phyloP scores from a whole-genome alignment of 2,113 vertebrate species.

The Sphaerodactylus townsendi region DNA sequence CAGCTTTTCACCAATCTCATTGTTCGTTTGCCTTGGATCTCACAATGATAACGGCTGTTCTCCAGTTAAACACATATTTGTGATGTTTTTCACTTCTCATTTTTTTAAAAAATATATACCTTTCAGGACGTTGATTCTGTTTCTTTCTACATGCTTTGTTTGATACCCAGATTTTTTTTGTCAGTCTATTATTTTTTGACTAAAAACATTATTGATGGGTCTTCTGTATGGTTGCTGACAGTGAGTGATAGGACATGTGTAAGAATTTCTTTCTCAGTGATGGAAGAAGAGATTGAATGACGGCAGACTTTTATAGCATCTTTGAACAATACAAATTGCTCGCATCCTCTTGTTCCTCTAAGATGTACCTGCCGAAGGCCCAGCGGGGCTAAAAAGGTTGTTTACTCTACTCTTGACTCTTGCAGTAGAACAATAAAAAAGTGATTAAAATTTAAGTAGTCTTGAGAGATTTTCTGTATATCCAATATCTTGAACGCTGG shows the following conservation, averaged over 20 bases:
- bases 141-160: slow-evolving; percentile 25
- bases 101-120: slow-evolving; percentile 42
- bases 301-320: slow-evolving; percentile 54
- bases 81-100: not conserved
- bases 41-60: slow-evolving; percentile 46
- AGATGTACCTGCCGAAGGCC: slow-evolving; percentile 51
- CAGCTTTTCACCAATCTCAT: not conserved
- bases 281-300: slow-evolving; percentile 51
- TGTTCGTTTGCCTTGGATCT: slow-evolving; percentile 47
- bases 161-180: slow-evolving; percentile 26
- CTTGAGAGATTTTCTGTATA: slow-evolving; percentile 63
- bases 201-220: slow-evolving; percentile 44
- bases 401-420: slow-evolving; percentile 70
- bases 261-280: slow-evolving; percentile 43
- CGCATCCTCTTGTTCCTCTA: slow-evolving; percentile 47
- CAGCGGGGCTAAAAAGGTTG: slow-evolving; percentile 59
- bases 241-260: slow-evolving; percentile 38
- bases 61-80: slow-evolving; percentile 42
- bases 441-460: slow-evolving; percentile 74
- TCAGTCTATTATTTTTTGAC: slow-evolving; percentile 19
- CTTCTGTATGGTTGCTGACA: slow-evolving; percentile 36
- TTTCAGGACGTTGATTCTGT: slow-evolving; percentile 24
- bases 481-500: slow-evolving; percentile 66
- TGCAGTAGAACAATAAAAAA: slow-evolving; percentile 69
- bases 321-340: slow-evolving; percentile 56